Base-by-base conservation (phyloP, 2,797 vertebrate species). In the Picus viridis region DNA sequence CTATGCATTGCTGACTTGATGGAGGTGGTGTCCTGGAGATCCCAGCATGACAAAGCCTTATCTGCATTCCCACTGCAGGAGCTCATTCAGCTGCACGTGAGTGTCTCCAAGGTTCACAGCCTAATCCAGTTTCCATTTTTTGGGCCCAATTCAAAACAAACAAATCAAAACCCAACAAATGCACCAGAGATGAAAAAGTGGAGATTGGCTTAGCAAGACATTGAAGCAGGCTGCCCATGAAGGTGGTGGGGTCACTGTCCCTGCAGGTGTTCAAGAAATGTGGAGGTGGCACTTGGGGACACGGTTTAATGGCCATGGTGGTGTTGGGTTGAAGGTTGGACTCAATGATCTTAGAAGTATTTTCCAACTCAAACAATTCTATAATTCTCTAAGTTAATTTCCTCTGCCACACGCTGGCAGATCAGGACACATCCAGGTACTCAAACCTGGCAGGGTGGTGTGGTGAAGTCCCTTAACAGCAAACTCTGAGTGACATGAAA, bases 401-500 rank as follows among this genome's bases (percentile, higher is more conserved):
- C 41, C 43, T 71, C 68, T 51, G 45, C 49, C n/a, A 53, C 59
- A 39, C 23, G 13, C 18, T 32, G 24, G 61, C 27, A 49, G 74
- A 32, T 26, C 39, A 9, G 36, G 45, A 45, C 12, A 4, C 6
- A 17, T 26, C 24, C 26, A 27, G 2, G 1, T 0, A 6, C 30
- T 57, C 41, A 23, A 20, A n/a, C 10, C n/a, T 9, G 62, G 34
- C 26, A 49, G 20, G 22, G 16, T 72, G 39, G 9, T 1, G 17
- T 2, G 22, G 39, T 27, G 10, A 51, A 24, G 67, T 27, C 39
- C 39, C 67, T 29, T 71, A 36, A 19, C 11, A 9, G 0, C 1
- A 12, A 29, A 30, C 1, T 2, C 8, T 18, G 22, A 27, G 27
- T 13, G 45, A 39, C 6, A 0, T 1, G 10, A 34, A 58, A 56